phyloP scores from a whole-genome alignment of 2,113 vertebrate species.

The Cervus canadensis region DNA sequence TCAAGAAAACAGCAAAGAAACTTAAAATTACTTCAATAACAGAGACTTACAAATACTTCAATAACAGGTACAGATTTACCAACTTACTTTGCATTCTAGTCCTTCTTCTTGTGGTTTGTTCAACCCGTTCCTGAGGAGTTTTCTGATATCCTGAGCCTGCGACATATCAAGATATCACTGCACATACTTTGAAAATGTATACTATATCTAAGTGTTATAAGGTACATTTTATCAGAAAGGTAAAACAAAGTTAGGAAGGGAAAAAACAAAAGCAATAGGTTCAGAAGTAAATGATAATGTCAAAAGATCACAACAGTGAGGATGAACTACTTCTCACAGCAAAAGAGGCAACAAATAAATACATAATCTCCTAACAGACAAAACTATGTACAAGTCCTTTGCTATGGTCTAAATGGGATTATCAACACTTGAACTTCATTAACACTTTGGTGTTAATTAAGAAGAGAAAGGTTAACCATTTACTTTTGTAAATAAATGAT shows the following conservation, averaged over 20 bases:
- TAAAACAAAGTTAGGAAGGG: not conserved
- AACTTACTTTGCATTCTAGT: conserved; percentile 37
- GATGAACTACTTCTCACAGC: not conserved
- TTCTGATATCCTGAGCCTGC: conserved; percentile 32
- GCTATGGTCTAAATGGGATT: not conserved
- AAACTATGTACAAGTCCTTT: not conserved
- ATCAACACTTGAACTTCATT: not conserved
- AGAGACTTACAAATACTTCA: not conserved
- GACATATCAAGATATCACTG: conserved; percentile 24
- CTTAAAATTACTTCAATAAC: not conserved
- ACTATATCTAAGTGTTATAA: not conserved
- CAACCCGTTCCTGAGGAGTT: not conserved
- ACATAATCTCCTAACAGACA: not conserved
- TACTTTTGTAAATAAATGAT: not conserved
- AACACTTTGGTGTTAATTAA: not conserved
- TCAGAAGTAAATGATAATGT: conserved; percentile 8
- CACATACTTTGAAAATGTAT: not conserved
- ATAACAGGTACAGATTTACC: not conserved
- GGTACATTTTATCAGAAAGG: not conserved
- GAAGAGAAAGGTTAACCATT: not conserved
- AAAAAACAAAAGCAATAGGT: not conserved
- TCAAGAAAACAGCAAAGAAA: not conserved
- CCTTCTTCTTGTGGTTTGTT: not conserved
- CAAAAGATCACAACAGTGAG: not conserved
- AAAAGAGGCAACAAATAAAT: not conserved